phyloP scores from a whole-genome alignment of 2,888 invertebrate genomes.

The Erebia ligea region DNA sequence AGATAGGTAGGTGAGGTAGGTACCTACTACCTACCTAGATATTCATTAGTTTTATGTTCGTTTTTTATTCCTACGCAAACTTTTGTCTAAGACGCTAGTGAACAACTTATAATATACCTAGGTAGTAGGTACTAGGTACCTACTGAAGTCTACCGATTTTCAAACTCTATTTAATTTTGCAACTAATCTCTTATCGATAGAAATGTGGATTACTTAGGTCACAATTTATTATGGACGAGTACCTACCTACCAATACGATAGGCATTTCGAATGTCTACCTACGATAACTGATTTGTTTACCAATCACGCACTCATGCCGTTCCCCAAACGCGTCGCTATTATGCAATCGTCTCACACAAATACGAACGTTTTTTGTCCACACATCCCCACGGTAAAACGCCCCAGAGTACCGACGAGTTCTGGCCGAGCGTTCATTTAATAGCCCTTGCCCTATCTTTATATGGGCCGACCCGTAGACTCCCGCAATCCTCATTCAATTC shows the following conservation, averaged over 20 bases:
- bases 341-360: slow-evolving; percentile 74
- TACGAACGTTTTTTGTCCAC: slow-evolving; percentile 64
- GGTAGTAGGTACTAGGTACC: too few species aligned
- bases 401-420: slow-evolving; percentile 63
- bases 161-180: too few species aligned
- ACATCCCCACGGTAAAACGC: slow-evolving; percentile 71
- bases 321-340: slow-evolving; percentile 70
- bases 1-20: not conserved
- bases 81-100: not conserved
- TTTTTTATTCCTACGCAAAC: too few species aligned
- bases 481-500: slow-evolving; percentile 81
- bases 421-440: slow-evolving; percentile 64
- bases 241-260: slow-evolving; percentile 39
- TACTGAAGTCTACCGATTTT: not conserved
- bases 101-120: not conserved
- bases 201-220: too few species aligned
- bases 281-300: slow-evolving; percentile 50
- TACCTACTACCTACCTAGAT: too few species aligned
- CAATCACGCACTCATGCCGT: slow-evolving; percentile 65
- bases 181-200: too few species aligned
- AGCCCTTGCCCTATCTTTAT: slow-evolving; percentile 81
- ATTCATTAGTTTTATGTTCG: too few species aligned
- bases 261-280: slow-evolving; percentile 42
- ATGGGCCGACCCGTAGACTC: slow-evolving; percentile 81
- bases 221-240: slow-evolving; percentile 19